phyloP scores from a whole-genome alignment of 2,113 vertebrate species.

The Bufo bufo region DNA sequence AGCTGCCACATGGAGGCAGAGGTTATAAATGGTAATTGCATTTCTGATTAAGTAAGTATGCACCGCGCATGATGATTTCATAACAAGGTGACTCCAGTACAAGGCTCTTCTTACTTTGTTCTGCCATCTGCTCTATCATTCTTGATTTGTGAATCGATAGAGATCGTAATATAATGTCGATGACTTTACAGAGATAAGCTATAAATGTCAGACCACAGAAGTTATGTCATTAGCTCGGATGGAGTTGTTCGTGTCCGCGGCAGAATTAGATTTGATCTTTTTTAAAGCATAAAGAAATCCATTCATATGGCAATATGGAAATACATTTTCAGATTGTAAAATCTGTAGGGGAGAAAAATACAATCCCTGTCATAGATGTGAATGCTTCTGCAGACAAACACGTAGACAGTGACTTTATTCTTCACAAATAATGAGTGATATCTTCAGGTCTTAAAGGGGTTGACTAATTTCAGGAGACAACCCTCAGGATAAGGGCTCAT shows the following conservation, averaged over 20 bases:
- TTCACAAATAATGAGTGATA: too few species aligned
- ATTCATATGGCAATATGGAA: background rate
- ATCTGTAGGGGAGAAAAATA: too few species aligned
- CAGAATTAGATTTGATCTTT: background rate
- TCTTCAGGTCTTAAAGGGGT: too few species aligned
- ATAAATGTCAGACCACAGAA: background rate
- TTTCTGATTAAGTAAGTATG: conserved; percentile 53
- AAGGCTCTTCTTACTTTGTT: background rate
- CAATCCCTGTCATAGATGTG: too few species aligned
- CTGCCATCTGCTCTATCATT: background rate
- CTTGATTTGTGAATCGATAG: conserved; percentile 8
- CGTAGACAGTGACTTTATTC: too few species aligned
- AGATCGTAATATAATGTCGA: background rate
- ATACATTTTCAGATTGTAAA: background rate
- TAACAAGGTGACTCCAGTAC: conserved; percentile 36
- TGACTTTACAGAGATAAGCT: conserved; percentile 18
- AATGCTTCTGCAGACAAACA: too few species aligned
- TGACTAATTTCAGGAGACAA: too few species aligned
- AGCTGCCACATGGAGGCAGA: conserved; percentile 48
- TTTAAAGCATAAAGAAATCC: too few species aligned
- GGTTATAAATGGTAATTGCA: conserved; percentile 56
- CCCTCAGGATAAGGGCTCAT: too few species aligned
- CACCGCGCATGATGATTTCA: conserved; percentile 38
- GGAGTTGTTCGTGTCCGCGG: background rate
- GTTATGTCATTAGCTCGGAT: background rate